Evolutionary conservation across 53 echinoderm and acorn worm species (phyloP), one percentile per base, ranked within the genome.

Genomic region (Actinopyga echinites): DNA sequence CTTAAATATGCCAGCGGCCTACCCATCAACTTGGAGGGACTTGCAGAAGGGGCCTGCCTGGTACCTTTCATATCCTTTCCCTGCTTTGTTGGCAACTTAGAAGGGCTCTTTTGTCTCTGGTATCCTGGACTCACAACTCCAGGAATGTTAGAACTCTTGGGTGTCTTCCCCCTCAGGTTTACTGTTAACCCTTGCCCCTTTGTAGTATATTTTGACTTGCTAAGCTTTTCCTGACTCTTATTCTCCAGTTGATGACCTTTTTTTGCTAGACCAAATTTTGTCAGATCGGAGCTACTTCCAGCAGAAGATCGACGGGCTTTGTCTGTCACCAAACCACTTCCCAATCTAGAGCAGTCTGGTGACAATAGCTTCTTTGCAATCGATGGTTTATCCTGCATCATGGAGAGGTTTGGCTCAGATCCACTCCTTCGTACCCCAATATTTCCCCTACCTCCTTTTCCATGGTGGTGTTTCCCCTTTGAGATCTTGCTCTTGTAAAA

Each of bases 1-100:
- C 49, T 49, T 4, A 17, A 17, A 49, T 49, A 49, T 49, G 17
- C 49, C 49, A 49, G 49, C 49, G 17, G 49, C 3, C 49, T 49
- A 1, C 49, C 49, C 0, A 6, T 49, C 17, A 49, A 49, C 49
- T 49, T 49, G 49, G 13, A 15, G 49, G 49, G 17, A 49, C 49
- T 49, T 49, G 49, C 7, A 17, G 49, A 49, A 15, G 49, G 17
- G 49, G 49, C 49, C 0, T 15, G 49, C 15, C 49, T 17, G 0
- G 15, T 15, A 17, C 15, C 3, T 10, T 45, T n/a, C n/a, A n/a
- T 75, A 15, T 79, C 56, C 33, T 57, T 79, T 35, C 15, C 32
- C 56, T 79, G 33, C 30, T 79, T 79, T 34, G 29, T 15, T 1
- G 79, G 79, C 7, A 79, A n/a, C 79, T 79, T 79, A 33, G 79